phyloP scores from a whole-genome alignment of 2,797 vertebrate genomes.

The Catamblyrhynchus diadema region DNA sequence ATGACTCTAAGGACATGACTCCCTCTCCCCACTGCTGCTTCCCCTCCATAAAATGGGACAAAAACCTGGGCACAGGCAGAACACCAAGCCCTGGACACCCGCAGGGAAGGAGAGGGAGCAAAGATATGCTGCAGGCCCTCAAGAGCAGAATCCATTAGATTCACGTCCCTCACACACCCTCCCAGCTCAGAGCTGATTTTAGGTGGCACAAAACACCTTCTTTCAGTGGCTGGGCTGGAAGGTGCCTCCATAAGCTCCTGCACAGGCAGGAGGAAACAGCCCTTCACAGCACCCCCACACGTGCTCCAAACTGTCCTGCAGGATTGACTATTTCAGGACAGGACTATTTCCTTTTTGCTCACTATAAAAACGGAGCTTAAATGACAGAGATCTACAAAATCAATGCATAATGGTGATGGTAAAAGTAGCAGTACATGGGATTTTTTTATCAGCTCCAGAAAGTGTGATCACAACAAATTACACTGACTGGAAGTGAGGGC shows the following conservation, averaged over 20 bases:
- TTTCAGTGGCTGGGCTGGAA: background rate
- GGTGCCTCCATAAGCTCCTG: background rate
- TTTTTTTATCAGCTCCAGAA: background rate
- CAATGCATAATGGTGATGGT: background rate
- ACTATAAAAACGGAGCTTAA: background rate
- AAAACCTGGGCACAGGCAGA: background rate
- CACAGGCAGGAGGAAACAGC: background rate
- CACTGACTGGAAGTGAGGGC: background rate
- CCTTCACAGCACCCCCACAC: background rate
- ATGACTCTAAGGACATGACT: accelerated
- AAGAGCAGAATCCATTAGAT: background rate
- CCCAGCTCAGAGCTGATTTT: background rate
- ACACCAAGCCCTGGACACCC: accelerated
- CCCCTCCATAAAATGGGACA: too few species aligned
- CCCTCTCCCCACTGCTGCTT: background rate
- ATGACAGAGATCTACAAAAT: background rate
- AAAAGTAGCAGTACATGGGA: background rate
- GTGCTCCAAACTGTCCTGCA: background rate
- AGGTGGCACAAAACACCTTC: background rate
- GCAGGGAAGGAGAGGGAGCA: background rate
- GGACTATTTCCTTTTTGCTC: background rate
- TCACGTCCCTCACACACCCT: background rate
- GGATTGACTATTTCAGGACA: background rate
- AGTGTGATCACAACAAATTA: background rate
- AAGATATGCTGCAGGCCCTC: background rate